Evolutionary conservation across 1,140 invertebrate genomes (phyloP).

Genomic region (Neelides sp.): DNA sequence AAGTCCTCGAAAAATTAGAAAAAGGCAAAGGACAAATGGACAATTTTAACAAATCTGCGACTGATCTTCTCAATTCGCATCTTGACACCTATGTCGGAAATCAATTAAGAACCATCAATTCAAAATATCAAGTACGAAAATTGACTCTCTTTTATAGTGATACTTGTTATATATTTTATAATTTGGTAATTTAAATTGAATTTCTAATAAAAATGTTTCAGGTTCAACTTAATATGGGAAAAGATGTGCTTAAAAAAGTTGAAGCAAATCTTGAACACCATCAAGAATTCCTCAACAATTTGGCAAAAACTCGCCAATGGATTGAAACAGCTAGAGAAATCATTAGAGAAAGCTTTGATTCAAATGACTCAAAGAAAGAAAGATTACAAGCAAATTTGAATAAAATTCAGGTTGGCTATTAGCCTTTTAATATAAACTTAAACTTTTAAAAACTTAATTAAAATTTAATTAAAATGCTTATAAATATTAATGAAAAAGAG

Average conservation of each 20-base stretch:
- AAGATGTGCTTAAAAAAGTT: constrained; percentile 84
- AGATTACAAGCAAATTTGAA: constrained; percentile 66
- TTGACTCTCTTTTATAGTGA: not conserved
- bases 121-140: constrained; percentile 62
- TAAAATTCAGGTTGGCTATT: constrained; percentile 42
- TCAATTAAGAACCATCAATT: constrained; percentile 77
- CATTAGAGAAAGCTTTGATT: constrained; percentile 63
- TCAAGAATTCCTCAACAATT: constrained; percentile 63
- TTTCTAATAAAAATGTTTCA: constrained; percentile 12
- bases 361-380: constrained; percentile 60
- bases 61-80: constrained; percentile 63
- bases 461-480: not conserved
- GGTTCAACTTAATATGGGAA: constrained; percentile 74
- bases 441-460: not conserved
- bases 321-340: constrained; percentile 74
- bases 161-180: constrained; percentile 11
- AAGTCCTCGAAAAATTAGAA: constrained; percentile 58
- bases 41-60: constrained; percentile 63
- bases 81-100: constrained; percentile 72
- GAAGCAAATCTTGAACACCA: constrained; percentile 81
- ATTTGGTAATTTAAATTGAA: not conserved
- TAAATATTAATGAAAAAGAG: too few species aligned
- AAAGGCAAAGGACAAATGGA: constrained; percentile 74
- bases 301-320: constrained; percentile 70
- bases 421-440: not conserved